phyloP scores from a whole-genome alignment of 2,888 invertebrate species.

The Stictocephala bisonia region DNA sequence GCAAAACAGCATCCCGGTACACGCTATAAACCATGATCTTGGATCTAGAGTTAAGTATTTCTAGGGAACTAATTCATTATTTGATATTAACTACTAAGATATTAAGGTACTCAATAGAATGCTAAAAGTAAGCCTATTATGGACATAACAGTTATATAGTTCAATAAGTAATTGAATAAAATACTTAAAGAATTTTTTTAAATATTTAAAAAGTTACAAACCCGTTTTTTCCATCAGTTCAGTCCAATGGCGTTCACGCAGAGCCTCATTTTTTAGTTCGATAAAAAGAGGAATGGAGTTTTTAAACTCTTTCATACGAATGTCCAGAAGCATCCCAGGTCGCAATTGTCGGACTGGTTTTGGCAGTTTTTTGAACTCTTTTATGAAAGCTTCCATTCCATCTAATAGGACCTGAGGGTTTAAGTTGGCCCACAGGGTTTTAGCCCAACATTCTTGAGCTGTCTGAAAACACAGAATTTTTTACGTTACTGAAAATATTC shows the following conservation, averaged over 20 bases:
- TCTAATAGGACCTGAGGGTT: conserved; percentile 85
- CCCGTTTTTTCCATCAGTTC: conserved; percentile 88
- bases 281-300: conserved; percentile 90
- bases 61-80: too few species aligned
- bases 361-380: conserved; percentile 80
- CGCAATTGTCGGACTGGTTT: conserved; percentile 69
- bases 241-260: conserved; percentile 91
- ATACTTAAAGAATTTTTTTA: not conserved
- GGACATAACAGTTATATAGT: not conserved
- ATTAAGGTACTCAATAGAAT: too few species aligned
- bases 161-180: not conserved
- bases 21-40: too few species aligned
- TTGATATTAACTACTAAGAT: too few species aligned
- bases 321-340: conserved; percentile 77
- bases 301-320: conserved; percentile 89
- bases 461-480: conserved; percentile 62
- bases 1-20: too few species aligned
- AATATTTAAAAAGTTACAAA: conserved; percentile 54
- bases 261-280: conserved; percentile 89
- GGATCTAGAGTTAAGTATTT: too few species aligned
- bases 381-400: conserved; percentile 87
- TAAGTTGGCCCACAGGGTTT: conserved; percentile 88
- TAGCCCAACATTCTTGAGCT: conserved; percentile 84
- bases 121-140: too few species aligned
- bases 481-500: not conserved